Evolutionary conservation across 2,888 invertebrate genomes (phyloP).

Genomic region (Lucinisca nassula): DNA sequence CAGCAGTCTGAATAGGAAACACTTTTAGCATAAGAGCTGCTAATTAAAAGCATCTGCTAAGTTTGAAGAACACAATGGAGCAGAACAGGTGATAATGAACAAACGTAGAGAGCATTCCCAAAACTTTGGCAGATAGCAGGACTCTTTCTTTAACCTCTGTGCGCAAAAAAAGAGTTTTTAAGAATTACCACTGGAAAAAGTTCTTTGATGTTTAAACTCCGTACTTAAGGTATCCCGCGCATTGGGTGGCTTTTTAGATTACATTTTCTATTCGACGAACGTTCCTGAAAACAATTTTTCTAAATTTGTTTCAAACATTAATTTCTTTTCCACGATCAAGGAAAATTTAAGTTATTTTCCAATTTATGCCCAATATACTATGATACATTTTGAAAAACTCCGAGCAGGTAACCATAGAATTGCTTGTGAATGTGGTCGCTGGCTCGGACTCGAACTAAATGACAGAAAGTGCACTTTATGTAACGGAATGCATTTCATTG

Average conservation of each 20-base stretch:
- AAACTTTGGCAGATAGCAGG: background rate
- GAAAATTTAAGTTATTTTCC: no score
- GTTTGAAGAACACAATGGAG: background rate
- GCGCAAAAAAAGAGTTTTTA: background rate
- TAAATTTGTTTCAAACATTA: no score
- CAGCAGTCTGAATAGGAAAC: background rate
- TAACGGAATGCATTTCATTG: no score
- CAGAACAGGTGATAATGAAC: background rate
- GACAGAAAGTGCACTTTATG: no score
- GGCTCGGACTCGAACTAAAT: no score
- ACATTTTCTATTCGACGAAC: no score
- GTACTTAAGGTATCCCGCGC: background rate
- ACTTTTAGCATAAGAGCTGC: background rate
- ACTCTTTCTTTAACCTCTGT: background rate
- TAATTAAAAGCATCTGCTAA: constrained; percentile 5
- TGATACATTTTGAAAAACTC: no score
- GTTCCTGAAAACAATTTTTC: no score
- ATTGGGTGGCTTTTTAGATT: background rate
- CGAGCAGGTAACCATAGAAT: no score
- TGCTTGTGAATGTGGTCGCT: no score
- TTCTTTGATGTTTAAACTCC: background rate
- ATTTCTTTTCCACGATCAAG: no score
- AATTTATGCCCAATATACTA: no score
- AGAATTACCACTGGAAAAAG: background rate
- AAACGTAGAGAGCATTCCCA: background rate